Evolutionary conservation across 1,140 invertebrate species (phyloP).

Genomic region (Acarapis woodi): DNA sequence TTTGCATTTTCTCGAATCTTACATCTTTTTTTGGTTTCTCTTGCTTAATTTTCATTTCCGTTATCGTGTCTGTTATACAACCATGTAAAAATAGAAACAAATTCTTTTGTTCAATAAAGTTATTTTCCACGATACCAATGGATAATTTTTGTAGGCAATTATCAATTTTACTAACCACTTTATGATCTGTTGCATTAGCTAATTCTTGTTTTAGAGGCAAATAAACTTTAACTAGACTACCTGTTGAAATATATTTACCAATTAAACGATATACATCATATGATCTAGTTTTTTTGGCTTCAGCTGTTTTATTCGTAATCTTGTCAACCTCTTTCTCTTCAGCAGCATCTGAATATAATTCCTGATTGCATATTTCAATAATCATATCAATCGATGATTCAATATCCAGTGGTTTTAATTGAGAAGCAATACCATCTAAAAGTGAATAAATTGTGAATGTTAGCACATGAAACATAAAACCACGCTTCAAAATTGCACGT

Average conservation of each 20-base stretch:
- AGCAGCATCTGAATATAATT: conserved; percentile 52
- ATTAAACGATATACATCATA: conserved; percentile 54
- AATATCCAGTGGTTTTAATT: conserved; percentile 37
- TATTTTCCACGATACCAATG: conserved; percentile 46
- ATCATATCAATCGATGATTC: conserved; percentile 43
- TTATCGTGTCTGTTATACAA: conserved; percentile 43
- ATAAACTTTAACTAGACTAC: conserved; percentile 39
- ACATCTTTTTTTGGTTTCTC: background rate
- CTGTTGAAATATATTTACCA: conserved; percentile 41
- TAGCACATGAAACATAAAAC: conserved; percentile 77
- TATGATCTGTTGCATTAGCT: conserved; percentile 39
- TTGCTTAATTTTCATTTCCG: conserved; percentile 15
- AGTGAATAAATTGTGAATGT: conserved; percentile 59
- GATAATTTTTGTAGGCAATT: conserved; percentile 45
- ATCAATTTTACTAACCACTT: conserved; percentile 42
- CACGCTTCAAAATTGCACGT: conserved; percentile 42
- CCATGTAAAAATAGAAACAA: conserved; percentile 52
- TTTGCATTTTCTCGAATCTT: background rate
- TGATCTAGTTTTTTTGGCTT: conserved; percentile 35
- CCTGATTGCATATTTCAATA: conserved; percentile 47
- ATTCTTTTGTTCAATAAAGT: conserved; percentile 29
- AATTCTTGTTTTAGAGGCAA: conserved; percentile 46
- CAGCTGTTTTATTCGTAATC: conserved; percentile 35
- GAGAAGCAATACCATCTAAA: conserved; percentile 31
- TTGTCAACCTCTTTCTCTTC: conserved; percentile 74